Evolutionary conservation across 2,113 vertebrate species (phyloP).

Genomic region (Sardina pilchardus): DNA sequence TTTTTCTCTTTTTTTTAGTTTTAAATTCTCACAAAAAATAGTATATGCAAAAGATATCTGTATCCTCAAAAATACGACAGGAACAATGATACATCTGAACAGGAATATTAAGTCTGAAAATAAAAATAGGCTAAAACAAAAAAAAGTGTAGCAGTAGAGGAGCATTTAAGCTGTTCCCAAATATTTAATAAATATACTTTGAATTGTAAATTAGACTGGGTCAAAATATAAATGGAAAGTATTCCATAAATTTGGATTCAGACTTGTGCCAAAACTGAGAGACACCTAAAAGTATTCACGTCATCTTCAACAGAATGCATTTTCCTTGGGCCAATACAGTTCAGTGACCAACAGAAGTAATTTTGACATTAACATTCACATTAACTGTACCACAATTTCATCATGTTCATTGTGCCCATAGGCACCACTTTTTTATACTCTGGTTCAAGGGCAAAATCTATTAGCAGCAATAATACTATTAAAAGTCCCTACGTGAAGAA

Average conservation of each 20-base stretch:
- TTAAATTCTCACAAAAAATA: slow-evolving; percentile 51
- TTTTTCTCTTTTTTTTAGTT: slow-evolving; percentile 11
- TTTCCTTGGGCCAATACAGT: neutral
- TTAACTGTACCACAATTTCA: slow-evolving; percentile 14
- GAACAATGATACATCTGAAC: slow-evolving; percentile 36
- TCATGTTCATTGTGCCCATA: neutral
- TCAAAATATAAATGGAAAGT: slow-evolving; percentile 13
- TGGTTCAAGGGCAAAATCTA: neutral
- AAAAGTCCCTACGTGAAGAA: slow-evolving; percentile 13
- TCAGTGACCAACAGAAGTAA: neutral
- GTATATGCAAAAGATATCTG: slow-evolving; percentile 42
- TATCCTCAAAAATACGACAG: slow-evolving; percentile 38
- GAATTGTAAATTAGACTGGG: slow-evolving; percentile 10
- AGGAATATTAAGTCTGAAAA: slow-evolving; percentile 26
- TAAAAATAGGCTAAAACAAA: slow-evolving; percentile 6
- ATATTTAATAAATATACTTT: slow-evolving; percentile 12
- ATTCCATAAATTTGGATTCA: slow-evolving; percentile 9
- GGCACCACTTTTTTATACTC: neutral
- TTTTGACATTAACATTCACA: slow-evolving; percentile 12
- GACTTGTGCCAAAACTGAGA: slow-evolving; percentile 9
- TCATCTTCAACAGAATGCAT: neutral
- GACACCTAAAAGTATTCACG: neutral
- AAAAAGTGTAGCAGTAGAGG: slow-evolving; percentile 62
- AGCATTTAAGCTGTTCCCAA: slow-evolving; percentile 74
- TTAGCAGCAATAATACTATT: slow-evolving; percentile 16